Evolutionary conservation across 1,140 invertebrate species (phyloP).

Genomic region (Drosophila sucinea): DNA sequence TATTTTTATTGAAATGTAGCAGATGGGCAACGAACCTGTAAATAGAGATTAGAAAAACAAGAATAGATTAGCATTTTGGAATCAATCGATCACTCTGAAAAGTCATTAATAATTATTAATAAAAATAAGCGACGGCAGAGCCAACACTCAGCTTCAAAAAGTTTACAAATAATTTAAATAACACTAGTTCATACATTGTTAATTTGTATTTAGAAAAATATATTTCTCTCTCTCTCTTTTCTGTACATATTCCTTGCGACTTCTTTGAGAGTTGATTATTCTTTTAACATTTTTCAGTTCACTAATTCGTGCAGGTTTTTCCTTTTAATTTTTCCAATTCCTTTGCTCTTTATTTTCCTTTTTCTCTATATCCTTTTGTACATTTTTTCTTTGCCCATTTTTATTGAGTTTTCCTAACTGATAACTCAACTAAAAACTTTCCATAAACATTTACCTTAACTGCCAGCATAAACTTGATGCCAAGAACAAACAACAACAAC

Average conservation of each 20-base stretch:
- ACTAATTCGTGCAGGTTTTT: no score
- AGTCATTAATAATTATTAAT: no score
- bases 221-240: no score
- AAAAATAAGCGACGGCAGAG: no score
- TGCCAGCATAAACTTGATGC: slow-evolving; percentile 19
- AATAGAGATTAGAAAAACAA: slow-evolving; percentile 13
- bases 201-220: no score
- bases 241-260: no score
- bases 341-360: neutral
- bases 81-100: neutral
- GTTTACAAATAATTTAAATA: no score
- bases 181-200: no score
- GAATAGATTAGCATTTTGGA: neutral
- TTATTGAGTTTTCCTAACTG: slow-evolving; percentile 12
- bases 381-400: neutral
- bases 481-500: slow-evolving; percentile 26
- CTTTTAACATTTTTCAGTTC: no score
- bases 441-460: slow-evolving; percentile 21
- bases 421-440: slow-evolving; percentile 38
- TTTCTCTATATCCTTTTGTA: neutral
- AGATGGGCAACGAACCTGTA: slow-evolving; percentile 69
- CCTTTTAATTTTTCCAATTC: neutral
- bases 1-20: slow-evolving; percentile 14
- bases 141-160: no score
- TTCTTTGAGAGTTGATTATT: no score